Evolutionary conservation across 1,140 invertebrate species (phyloP).

Genomic region (Glossosoma conforme): DNA sequence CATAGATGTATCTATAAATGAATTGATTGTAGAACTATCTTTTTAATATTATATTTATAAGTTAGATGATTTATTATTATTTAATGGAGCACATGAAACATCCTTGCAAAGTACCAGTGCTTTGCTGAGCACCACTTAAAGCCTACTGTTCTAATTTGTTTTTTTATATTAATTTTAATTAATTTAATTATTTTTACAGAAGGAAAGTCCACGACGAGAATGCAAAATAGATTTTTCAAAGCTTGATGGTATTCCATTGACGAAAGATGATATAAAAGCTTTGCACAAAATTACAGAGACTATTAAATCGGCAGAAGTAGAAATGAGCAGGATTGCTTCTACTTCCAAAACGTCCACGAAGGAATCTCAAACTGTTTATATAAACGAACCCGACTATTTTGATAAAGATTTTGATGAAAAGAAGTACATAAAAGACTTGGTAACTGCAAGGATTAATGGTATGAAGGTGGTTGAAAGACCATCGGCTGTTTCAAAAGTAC

Average conservation of each 20-base stretch:
- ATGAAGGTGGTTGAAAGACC: conserved; percentile 24
- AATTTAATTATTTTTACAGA: conserved; percentile 16
- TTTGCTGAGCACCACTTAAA: neutral
- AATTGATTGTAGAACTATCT: too few species aligned
- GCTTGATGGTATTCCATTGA: conserved; percentile 1
- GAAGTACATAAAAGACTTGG: conserved; percentile 45
- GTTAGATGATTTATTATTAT: too few species aligned
- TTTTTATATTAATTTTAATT: too few species aligned
- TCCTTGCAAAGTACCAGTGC: neutral
- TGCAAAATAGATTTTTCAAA: conserved; percentile 13
- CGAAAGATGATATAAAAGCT: conserved; percentile 40
- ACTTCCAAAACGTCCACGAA: conserved; percentile 38
- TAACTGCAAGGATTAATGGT: conserved; percentile 46
- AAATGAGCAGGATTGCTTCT: conserved; percentile 42
- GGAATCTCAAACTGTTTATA: conserved; percentile 36
- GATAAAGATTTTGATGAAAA: conserved; percentile 48
- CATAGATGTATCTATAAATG: too few species aligned
- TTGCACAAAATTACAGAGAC: conserved; percentile 43
- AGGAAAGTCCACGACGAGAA: conserved; percentile 2
- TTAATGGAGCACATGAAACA: neutral
- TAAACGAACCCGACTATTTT: conserved; percentile 37
- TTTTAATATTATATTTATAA: too few species aligned
- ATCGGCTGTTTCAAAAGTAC: too few species aligned
- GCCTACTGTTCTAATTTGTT: neutral
- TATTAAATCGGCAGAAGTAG: conserved; percentile 45